These are phyloP conservation scores for Platerodrilus igneus DNA, from an alignment of 2,888 invertebrate genomes.

Conservation along the genomic window DNA sequence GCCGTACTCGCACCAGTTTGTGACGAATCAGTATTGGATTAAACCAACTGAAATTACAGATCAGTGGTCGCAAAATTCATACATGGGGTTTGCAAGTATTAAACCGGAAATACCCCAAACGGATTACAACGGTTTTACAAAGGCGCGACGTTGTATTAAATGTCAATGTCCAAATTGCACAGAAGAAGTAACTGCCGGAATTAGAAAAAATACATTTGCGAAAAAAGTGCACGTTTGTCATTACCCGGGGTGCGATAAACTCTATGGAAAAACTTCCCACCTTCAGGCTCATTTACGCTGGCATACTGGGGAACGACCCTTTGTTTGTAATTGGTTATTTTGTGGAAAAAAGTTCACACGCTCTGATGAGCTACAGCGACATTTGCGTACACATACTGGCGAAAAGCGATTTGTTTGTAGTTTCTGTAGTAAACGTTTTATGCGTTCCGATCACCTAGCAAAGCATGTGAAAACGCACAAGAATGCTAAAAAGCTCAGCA, in stretches of 20 bases:
- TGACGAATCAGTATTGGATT: constrained; percentile 43
- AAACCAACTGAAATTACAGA: no score
- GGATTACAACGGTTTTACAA: constrained; percentile 41
- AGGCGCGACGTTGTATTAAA: constrained; percentile 68
- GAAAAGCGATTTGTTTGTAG: constrained; percentile 85
- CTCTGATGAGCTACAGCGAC: constrained; percentile 86
- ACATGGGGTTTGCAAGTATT: constrained; percentile 45
- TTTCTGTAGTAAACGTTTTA: constrained; percentile 84
- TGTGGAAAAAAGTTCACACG: constrained; percentile 90
- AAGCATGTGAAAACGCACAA: constrained; percentile 90
- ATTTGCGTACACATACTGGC: constrained; percentile 83
- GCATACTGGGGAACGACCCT: constrained; percentile 92
- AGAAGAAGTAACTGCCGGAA: constrained; percentile 72
- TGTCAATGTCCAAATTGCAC: constrained; percentile 79
- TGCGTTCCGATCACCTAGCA: constrained; percentile 88
- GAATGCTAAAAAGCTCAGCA: constrained; percentile 54
- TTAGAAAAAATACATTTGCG: constrained; percentile 73
- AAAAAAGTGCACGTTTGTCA: constrained; percentile 84
- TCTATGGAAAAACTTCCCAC: constrained; percentile 92
- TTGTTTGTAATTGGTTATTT: constrained; percentile 82
- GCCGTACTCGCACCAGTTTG: constrained; percentile 29
- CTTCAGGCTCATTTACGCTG: constrained; percentile 60
- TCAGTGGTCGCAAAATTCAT: constrained; percentile 50
- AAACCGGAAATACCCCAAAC: constrained; percentile 42
- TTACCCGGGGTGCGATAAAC: constrained; percentile 79